These are phyloP conservation scores for Microcebus murinus DNA, from an alignment of 2,113 vertebrate species.

Conservation along the genomic window DNA sequence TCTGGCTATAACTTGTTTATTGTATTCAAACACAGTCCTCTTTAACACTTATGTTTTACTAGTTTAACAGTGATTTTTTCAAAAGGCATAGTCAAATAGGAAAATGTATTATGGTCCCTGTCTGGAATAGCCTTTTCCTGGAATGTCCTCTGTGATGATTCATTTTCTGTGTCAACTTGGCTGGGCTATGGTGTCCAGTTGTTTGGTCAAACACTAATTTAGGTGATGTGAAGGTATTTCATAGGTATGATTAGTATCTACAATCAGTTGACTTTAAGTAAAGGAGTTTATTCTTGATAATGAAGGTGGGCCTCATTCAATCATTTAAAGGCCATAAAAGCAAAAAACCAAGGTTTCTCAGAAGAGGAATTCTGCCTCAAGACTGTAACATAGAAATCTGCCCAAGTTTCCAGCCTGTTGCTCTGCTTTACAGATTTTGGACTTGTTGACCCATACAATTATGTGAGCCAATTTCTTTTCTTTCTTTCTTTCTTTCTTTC, in stretches of 20 bases:
- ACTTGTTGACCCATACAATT: too few species aligned
- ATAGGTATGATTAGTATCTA: not conserved
- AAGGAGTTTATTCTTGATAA: not conserved
- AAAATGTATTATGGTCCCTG: not conserved
- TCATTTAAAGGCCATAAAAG: too few species aligned
- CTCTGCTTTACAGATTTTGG: too few species aligned
- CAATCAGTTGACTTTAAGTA: not conserved
- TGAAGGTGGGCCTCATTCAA: too few species aligned
- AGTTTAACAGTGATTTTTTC: not conserved
- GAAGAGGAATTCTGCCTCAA: too few species aligned
- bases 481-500: rapidly evolving
- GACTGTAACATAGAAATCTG: too few species aligned
- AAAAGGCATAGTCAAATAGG: not conserved
- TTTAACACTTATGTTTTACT: not conserved
- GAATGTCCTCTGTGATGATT: not conserved
- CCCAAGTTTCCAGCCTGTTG: too few species aligned
- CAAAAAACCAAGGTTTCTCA: too few species aligned
- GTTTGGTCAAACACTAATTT: not conserved
- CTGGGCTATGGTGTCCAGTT: not conserved
- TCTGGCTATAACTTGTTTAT: not conserved
- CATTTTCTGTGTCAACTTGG: too few species aligned
- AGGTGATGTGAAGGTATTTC: not conserved
- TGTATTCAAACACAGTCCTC: not conserved
- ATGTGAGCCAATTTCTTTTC: too few species aligned
- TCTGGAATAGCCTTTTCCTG: not conserved